Base-by-base conservation (phyloP, 2,888 invertebrate genomes). In the Synergus laeviventris region DNA sequence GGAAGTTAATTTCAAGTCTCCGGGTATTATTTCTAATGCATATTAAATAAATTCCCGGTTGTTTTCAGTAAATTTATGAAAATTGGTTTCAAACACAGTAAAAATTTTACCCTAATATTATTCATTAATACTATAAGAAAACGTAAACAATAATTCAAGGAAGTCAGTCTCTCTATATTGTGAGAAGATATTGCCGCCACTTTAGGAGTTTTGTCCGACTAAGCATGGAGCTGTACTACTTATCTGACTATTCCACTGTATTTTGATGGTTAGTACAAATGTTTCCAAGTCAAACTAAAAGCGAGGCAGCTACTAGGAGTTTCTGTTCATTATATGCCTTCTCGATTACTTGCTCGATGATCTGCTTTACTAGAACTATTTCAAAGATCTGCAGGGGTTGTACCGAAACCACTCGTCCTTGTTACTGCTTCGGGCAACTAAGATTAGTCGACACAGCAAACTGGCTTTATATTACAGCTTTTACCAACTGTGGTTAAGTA, bases 371-470 rank as follows among this genome's bases (percentile, higher is more conserved):
- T 59, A 21, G 12, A 24, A 1, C 24, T 21, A 21, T 59, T 59
- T 59, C 59, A 59, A 59, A 59, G 59, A 59, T 59, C 59, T 59
- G 21, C 14, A 24, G 14, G 59, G 24, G 59, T 24, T 59, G 24
- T 21, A 24, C 24, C 59, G 14, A 24, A 24, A 24, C 24, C 59
- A 21, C 24, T 59, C 59, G 24, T 59, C 24, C 5, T 14, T 59
- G 59, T 21, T 59, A 59, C 31, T 70, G 31, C 21, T 61, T 18
- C 70, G 9, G 66, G 49, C 74, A 14, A 76, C 73, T 61, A 74
- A 73, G 76, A 78, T 78, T 76, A 78, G 54, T 73, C 74, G 59
- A 38, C 56, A 11, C 54, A 74, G 66, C 49, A 61, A 75, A 45
- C 62, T 75, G 66, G 59, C 24, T 14, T 14, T 14, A 59, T 24